A percentile compares a stretch with the other conserved stretches of the same genome.
Evolutionary conservation across 2,797 vertebrate species (phyloP).

Genomic region (Tragelaphus eurycerus): DNA sequence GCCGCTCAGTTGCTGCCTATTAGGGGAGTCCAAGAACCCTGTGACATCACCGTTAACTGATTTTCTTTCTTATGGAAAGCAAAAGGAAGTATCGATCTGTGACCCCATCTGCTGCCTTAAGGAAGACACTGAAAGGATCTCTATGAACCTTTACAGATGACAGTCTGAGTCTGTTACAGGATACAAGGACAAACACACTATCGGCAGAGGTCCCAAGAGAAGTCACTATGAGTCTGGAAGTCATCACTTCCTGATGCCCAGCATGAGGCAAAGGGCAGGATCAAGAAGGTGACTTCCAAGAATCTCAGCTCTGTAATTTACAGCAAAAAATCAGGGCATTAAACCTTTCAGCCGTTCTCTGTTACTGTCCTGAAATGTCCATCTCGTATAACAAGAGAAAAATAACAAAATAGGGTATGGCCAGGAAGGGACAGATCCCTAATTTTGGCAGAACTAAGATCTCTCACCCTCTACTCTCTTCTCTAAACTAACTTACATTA

Average conservation of each 20-base stretch:
- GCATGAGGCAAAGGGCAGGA: neutral
- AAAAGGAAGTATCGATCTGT: neutral
- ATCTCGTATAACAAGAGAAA: neutral
- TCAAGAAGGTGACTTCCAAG: neutral
- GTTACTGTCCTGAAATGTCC: neutral
- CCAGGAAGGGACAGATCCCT: neutral
- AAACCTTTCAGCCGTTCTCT: neutral
- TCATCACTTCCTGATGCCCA: neutral
- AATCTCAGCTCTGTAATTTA: neutral
- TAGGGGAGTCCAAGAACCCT: neutral
- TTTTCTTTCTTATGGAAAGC: neutral
- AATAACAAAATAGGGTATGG: neutral
- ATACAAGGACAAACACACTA: neutral
- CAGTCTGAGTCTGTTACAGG: neutral
- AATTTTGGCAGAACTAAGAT: neutral
- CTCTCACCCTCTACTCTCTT: neutral
- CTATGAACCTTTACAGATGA: neutral
- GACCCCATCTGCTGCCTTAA: neutral
- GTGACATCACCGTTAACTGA: neutral
- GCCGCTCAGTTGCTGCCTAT: neutral
- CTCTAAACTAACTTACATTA: neutral
- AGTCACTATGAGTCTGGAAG: neutral
- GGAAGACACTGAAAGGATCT: neutral
- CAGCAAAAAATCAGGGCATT: neutral
- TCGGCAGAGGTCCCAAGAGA: neutral